These are phyloP conservation scores for Mizuhopecten yessoensis DNA, from an alignment of 1,140 invertebrate genomes.

Conservation along the genomic window DNA sequence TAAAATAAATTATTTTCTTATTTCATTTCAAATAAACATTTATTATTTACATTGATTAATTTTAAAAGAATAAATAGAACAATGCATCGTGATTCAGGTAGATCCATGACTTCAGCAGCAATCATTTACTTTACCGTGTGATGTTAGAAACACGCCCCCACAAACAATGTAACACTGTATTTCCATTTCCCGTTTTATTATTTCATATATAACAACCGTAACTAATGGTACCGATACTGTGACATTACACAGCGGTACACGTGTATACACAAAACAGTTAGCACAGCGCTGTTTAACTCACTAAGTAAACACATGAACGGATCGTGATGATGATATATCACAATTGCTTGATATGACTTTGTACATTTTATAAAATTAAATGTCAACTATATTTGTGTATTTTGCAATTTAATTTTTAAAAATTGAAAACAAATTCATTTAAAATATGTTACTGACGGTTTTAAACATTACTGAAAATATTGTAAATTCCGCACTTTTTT, in stretches of 20 bases:
- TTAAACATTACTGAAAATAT: too few relatives aligned
- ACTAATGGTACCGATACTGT: not conserved
- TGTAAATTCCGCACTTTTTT: too few relatives aligned
- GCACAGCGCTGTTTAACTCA: not conserved
- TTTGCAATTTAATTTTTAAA: too few relatives aligned
- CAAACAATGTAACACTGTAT: not conserved
- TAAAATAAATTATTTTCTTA: too few relatives aligned
- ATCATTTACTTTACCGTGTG: not conserved
- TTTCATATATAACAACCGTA: not conserved
- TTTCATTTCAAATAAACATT: too few relatives aligned
- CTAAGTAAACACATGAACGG: not conserved
- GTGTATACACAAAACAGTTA: not conserved
- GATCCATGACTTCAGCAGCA: too few relatives aligned
- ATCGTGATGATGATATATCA: not conserved
- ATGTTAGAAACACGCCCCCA: not conserved
- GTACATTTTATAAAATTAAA: conserved; percentile 1
- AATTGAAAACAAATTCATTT: too few relatives aligned
- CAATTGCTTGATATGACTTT: not conserved
- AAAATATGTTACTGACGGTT: too few relatives aligned
- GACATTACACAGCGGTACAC: not conserved
- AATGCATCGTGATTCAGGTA: too few relatives aligned
- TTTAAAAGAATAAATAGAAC: too few relatives aligned
- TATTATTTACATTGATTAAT: too few relatives aligned
- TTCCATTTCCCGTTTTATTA: not conserved
- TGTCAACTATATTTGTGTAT: too few relatives aligned